A percentile compares a stretch with the other conserved stretches of the same genome.
Evolutionary conservation across 2,113 vertebrate genomes (phyloP).

Genomic region (Acrocephalus arundinaceus): DNA sequence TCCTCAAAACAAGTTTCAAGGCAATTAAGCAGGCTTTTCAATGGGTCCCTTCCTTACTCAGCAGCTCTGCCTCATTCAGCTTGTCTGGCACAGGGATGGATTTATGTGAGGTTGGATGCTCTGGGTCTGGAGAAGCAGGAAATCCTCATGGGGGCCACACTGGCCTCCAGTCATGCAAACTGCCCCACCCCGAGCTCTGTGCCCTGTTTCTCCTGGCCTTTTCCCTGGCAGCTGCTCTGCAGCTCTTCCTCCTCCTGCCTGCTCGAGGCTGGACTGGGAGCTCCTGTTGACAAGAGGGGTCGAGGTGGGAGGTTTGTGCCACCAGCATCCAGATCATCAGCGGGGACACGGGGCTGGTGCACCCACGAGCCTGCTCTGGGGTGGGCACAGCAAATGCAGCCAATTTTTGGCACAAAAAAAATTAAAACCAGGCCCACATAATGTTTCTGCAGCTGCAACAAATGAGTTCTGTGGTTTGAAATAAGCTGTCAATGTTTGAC

Average conservation of each 20-base stretch:
- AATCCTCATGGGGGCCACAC: rapidly evolving
- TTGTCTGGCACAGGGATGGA: neutral
- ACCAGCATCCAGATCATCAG: rapidly evolving
- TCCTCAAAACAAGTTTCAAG: neutral
- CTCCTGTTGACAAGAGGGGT: neutral
- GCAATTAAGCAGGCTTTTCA: neutral
- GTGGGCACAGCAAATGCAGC: neutral
- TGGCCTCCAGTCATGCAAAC: neutral
- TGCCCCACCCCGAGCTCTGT: neutral
- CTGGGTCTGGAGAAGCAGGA: neutral
- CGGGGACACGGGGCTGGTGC: rapidly evolving
- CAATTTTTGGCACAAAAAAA: neutral
- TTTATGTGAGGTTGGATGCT: neutral
- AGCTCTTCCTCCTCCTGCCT: neutral
- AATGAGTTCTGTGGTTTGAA: neutral
- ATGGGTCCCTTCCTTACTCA: neutral
- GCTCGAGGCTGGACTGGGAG: neutral
- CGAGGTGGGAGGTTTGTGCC: neutral
- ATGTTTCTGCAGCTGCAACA: neutral
- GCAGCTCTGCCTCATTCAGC: neutral
- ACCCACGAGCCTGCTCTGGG: neutral
- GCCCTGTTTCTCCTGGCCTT: neutral
- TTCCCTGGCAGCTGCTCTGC: neutral
- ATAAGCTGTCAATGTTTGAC: neutral
- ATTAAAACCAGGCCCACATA: neutral